Base-by-base conservation (phyloP, 1,140 invertebrate species). In the Coenobita brevimanus region DNA sequence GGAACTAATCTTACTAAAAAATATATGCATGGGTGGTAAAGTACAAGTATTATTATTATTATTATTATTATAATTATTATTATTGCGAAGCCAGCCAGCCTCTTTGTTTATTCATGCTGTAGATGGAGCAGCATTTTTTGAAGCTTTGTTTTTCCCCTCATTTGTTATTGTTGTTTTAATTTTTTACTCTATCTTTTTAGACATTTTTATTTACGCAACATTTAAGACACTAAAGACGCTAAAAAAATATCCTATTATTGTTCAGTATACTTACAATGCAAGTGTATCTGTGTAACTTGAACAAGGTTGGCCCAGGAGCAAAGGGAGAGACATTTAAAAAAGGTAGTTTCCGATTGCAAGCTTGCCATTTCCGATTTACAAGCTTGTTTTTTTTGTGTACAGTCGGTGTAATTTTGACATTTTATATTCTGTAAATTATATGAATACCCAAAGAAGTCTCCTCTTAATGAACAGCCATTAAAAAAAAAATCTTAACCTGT, bases 1-100 rank as follows among this genome's bases (percentile, higher is more conserved):
- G 38, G 57, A 73, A 78, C 82, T 85, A 85, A 85, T 85, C 57
- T n/a, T 62, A 85, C 71, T 85, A 85, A 85, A 85, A 76, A 76
- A 17, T 76, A 64, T 8, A 64, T 76, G 71, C 64, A 71, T 82
- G 73, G 82, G 73, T 85, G 82, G 82, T 78, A 76, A 85, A 85
- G 82, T 85, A 85, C 82, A 85, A 85, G 71, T 60, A n/a, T 24
- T 8, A 15, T 43, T 43, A 43, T 41, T 50, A 67, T 24, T 24
- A 67, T 24, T 24, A 67, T 24, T 85, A 64, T 62, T 81, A 38
- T 81, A 57, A 62, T 71, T 64, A 85, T 54, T 78, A 54, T 54
- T 43, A 46, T 75, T 62, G 21, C 69, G 17, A 67, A 83, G 67
- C 60, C 82, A 73, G 8, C n/a, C n/a, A n/a, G n/a, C n/a, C n/a